Conservation (phyloP, 2,113 vertebrate species). For the Fukomys damarensis region DNA sequence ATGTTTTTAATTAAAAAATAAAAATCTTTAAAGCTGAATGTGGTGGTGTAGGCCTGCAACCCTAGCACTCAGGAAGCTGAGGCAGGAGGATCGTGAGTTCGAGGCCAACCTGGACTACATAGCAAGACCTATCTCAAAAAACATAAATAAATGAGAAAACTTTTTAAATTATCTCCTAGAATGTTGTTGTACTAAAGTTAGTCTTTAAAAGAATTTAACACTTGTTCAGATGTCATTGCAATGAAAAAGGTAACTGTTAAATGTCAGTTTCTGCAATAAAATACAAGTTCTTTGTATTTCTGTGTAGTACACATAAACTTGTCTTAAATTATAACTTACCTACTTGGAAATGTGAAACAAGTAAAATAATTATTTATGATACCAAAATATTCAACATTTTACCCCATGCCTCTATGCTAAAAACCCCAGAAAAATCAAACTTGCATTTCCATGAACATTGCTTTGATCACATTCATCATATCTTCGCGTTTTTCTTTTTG, state of each 20-base stretch:
- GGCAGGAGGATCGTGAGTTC: neutral
- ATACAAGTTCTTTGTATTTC: slow-evolving; percentile 8
- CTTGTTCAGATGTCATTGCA: slow-evolving; percentile 27
- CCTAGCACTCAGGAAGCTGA: neutral
- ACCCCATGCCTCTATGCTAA: neutral
- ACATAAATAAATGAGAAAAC: neutral
- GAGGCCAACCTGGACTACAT: neutral
- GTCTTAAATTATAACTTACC: neutral
- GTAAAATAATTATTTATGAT: neutral
- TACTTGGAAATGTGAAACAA: slow-evolving; percentile 42
- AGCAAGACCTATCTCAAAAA: neutral
- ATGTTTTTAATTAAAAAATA: neutral
- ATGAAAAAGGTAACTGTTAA: slow-evolving; percentile 34
- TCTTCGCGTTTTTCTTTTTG: neutral
- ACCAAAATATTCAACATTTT: neutral
- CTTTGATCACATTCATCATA: neutral
- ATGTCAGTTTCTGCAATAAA: slow-evolving; percentile 42
- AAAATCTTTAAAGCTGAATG: neutral
- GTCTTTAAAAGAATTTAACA: slow-evolving; percentile 21
- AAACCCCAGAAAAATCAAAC: neutral
- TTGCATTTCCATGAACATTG: neutral
- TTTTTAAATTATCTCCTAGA: neutral
- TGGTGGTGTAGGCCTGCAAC: neutral
- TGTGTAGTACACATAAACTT: neutral
- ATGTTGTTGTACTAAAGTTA: slow-evolving; percentile 23